Percentiles rank a stretch among this genome's conserved stretches.
Conservation (phyloP, 2,888 invertebrate genomes). For the Hydropsyche betteni region DNA sequence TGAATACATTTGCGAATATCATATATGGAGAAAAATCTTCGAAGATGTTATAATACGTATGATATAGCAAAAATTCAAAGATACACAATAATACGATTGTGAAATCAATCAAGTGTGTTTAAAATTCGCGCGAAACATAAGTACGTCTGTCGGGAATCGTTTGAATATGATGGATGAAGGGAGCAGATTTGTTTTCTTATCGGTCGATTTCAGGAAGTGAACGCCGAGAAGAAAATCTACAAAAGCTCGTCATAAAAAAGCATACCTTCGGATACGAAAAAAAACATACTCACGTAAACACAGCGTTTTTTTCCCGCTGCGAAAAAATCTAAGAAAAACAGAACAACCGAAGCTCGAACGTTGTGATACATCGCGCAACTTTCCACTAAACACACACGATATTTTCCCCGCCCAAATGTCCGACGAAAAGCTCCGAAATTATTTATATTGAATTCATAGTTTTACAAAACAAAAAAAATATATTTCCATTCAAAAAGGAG, state of each 20-base stretch:
- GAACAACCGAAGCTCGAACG: slow-evolving; percentile 3
- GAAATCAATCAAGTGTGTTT: too few species aligned
- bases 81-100: too few species aligned
- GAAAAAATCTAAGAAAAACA: background rate
- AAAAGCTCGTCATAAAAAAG: slow-evolving; percentile 13
- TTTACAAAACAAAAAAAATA: too few species aligned
- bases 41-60: too few species aligned
- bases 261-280: background rate
- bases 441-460: too few species aligned
- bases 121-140: background rate
- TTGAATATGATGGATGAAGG: slow-evolving; percentile 26
- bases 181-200: slow-evolving; percentile 32
- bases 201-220: slow-evolving; percentile 29
- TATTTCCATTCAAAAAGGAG: background rate
- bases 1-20: too few species aligned
- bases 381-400: too few species aligned
- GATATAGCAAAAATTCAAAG: too few species aligned
- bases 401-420: too few species aligned
- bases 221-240: slow-evolving; percentile 16
- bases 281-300: slow-evolving; percentile 13
- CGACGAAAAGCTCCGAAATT: too few species aligned
- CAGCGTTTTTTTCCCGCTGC: background rate
- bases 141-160: background rate
- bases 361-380: too few species aligned
- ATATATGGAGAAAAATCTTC: too few species aligned